A percentile compares a stretch with the other conserved stretches of the same genome.
phyloP scores from a whole-genome alignment of 2,797 vertebrate genomes.

The Parambassis ranga region DNA sequence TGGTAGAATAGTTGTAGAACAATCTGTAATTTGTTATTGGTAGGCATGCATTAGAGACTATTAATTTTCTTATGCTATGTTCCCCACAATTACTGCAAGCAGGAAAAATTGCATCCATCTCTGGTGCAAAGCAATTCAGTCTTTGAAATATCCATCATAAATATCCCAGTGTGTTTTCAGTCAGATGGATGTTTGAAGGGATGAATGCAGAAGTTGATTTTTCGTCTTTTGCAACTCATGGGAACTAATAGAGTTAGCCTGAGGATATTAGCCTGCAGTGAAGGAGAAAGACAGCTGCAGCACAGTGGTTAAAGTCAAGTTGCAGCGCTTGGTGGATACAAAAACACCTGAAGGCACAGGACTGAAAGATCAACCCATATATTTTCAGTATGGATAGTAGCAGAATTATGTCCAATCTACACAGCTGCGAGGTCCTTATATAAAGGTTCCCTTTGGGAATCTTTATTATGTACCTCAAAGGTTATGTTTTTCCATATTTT shows the following conservation, averaged over 20 bases:
- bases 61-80: too few species aligned
- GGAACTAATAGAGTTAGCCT: constrained; percentile 59
- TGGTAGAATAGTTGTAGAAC: too few species aligned
- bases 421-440: not conserved
- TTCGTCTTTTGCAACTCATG: constrained; percentile 43
- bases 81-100: constrained; percentile 18
- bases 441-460: too few species aligned
- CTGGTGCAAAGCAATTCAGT: constrained; percentile 27
- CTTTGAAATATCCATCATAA: constrained; percentile 58
- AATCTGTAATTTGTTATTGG: too few species aligned
- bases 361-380: constrained; percentile 6
- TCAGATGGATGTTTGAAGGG: constrained; percentile 39
- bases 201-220: constrained; percentile 49
- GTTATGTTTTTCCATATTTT: too few species aligned
- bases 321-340: constrained; percentile 34
- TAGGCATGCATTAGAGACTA: too few species aligned
- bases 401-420: not conserved
- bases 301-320: constrained; percentile 22
- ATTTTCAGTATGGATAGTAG: not conserved
- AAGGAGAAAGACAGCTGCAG: constrained; percentile 24
- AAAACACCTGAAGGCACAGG: constrained; percentile 24
- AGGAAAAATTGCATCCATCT: constrained; percentile 23
- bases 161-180: constrained; percentile 49
- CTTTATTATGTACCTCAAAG: too few species aligned
- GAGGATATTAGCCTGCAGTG: constrained; percentile 54